Base-by-base conservation (phyloP, 2,888 invertebrate genomes). In the Orthosia gothica region DNA sequence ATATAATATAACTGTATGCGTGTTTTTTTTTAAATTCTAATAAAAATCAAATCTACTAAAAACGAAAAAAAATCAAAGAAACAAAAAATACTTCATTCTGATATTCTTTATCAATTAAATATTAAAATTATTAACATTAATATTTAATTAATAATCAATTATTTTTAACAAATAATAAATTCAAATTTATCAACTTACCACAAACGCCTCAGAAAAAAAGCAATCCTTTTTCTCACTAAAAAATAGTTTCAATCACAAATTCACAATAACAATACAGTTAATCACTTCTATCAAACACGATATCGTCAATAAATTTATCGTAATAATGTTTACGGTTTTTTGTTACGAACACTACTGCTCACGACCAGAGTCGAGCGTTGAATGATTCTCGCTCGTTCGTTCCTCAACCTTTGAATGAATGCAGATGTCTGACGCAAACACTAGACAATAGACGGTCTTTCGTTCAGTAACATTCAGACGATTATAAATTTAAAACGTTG, bases 391-490 rank as follows among this genome's bases (percentile, higher is more conserved):
- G 2, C 15, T 26, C 61, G 54, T 66, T 81, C 84, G 59, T 77
- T 85, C 79, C 54, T 73, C 71, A 85, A 82, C 71, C 66, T 66
- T 83, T 87, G 89, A 90, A 90, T 90, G 90, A 88, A 88, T 85
- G 85, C 88, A 90, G 91, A 92, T 89, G 89, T 84, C 82, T 79
- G 59, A 65, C 58, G 59, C 32, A 54, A 79, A 70, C 69, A 80
- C 64, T 26, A 45, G 54, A 57, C 20, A 11, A 26, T 47, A 67
- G 67, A 81, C 77, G 16, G 76, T 18, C 9, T n/a, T 75, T 84
- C 16, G 32, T 64, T 23, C 32, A 13, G 12, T 20, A 15, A 5
- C 0, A 15, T 5, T 50, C 40, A 77, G 0, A 13, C 18, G 1
- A 89, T 80, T 82, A n/a, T 85, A n/a, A 67, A 62, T 79, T 70